Conservation (phyloP, 2,113 vertebrate genomes). For the Panurus biarmicus region DNA sequence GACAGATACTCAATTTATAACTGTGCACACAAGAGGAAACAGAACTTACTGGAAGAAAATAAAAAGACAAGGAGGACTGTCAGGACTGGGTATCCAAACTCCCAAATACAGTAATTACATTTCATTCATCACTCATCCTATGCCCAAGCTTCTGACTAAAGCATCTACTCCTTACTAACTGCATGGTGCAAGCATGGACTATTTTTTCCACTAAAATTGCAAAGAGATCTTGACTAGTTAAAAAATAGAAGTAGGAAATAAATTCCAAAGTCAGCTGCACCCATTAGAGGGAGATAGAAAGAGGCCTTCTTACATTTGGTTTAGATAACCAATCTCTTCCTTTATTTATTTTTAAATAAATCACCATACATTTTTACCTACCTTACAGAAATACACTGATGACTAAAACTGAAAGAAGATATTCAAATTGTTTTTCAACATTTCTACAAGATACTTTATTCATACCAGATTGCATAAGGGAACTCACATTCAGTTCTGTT, state of each 20-base stretch:
- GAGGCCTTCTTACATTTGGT: neutral
- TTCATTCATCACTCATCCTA: neutral
- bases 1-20: neutral
- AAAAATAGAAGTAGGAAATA: neutral
- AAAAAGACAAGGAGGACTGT: neutral
- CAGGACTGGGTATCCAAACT: neutral
- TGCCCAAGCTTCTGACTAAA: neutral
- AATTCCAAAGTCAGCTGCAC: neutral
- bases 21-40: slow-evolving; percentile 1
- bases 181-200: neutral
- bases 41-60: neutral
- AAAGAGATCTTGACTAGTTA: neutral
- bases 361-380: neutral
- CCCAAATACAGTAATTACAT: neutral
- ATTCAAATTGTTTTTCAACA: neutral
- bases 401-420: neutral
- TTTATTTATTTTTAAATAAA: neutral
- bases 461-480: neutral
- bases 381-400: neutral
- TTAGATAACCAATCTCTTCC: neutral
- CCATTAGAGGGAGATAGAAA: neutral
- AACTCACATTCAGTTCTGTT: neutral
- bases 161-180: neutral
- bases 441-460: neutral
- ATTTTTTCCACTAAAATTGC: neutral